Base-by-base conservation (phyloP, 2,888 invertebrate species). In the Synanthedon myopaeformis region DNA sequence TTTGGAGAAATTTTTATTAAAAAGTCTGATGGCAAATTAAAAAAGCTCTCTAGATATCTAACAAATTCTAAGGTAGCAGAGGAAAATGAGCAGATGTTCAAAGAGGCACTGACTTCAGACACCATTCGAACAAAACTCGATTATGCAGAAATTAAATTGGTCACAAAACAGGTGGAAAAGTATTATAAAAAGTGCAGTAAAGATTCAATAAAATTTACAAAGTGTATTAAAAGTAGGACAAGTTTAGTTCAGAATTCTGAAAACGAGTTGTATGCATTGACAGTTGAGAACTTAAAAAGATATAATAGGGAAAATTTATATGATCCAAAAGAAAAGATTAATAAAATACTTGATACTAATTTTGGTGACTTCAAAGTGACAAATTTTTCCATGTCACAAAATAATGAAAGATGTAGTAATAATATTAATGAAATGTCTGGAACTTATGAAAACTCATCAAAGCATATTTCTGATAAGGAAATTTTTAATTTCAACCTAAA, bases 1-100 rank as follows among this genome's bases (percentile, higher is more conserved):
- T 85, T 73, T 62, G 85, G 85, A 0, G 79, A 83, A 14, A 53
- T 86, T 19, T 57, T 68, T 0, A 56, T 78, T 3, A 63, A 67
- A 54, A 63, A 60, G 17, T 56, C 54, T 3, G 61, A 72, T 11
- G 75, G 72, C 0, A 59, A 63, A 28, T n/a, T 58, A 0, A 58
- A 66, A 3, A 63, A 64, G 13, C 52, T 79, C 3, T 66, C 68
- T 4, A 60, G 66, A 17, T 55, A 61, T 11, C 60, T 86, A 0
- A 49, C 65, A 0, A 61, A 76, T 10, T 61, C 73, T 0, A 60
- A 61, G 0, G 68, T 79, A 51, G 81, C 76, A 0, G 19, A 59
- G 1, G 59, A 64, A 42, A 65, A 83, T 41, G 60, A 64, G 2
- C 52, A 57, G n/a, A 51, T 60, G 0, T 85, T 85, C 56, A 69